These are phyloP conservation scores for Siniperca knerii DNA, from an alignment of 2,113 vertebrate species.

Conservation along the genomic window DNA sequence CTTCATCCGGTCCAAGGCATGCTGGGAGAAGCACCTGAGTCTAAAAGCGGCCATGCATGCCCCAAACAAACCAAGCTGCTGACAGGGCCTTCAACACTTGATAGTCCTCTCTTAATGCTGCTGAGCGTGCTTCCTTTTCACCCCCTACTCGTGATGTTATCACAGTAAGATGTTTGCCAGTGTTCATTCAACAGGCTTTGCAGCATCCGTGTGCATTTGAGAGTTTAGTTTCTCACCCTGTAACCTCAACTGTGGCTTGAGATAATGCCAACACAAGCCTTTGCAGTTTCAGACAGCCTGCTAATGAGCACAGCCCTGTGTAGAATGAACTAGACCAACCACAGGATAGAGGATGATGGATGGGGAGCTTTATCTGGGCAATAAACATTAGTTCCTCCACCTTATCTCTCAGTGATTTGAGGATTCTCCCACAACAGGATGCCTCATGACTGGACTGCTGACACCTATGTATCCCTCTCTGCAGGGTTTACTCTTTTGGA, in stretches of 20 bases:
- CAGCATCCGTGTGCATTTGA: constrained; percentile 14
- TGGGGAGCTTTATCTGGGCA: constrained; percentile 76
- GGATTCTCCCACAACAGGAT: constrained; percentile 62
- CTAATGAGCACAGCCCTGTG: constrained; percentile 15
- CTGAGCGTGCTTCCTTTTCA: constrained; percentile 57
- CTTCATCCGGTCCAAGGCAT: constrained; percentile 38
- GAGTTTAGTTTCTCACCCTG: constrained; percentile 26
- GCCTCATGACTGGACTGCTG: constrained; percentile 39
- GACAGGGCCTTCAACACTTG: constrained; percentile 76
- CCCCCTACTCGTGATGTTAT: constrained; percentile 61
- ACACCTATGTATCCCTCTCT: constrained; percentile 68
- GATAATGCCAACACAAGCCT: constrained; percentile 28
- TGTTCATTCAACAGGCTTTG: constrained; percentile 43
- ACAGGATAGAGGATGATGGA: constrained; percentile 68
- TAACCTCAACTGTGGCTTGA: not conserved
- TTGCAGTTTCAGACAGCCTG: constrained; percentile 23
- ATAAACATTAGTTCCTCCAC: constrained; percentile 76
- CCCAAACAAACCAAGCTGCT: constrained; percentile 64
- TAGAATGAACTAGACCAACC: constrained; percentile 41
- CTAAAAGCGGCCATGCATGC: constrained; percentile 5
- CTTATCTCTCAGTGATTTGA: constrained; percentile 80
- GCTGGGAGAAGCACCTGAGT: constrained; percentile 57
- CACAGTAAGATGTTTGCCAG: constrained; percentile 51
- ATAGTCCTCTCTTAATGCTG: constrained; percentile 55
- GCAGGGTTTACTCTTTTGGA: constrained; percentile 1